Evolutionary conservation across 2,888 invertebrate species (phyloP), one percentile per base, ranked within the genome.

Genomic region (Andrena dorsata): DNA sequence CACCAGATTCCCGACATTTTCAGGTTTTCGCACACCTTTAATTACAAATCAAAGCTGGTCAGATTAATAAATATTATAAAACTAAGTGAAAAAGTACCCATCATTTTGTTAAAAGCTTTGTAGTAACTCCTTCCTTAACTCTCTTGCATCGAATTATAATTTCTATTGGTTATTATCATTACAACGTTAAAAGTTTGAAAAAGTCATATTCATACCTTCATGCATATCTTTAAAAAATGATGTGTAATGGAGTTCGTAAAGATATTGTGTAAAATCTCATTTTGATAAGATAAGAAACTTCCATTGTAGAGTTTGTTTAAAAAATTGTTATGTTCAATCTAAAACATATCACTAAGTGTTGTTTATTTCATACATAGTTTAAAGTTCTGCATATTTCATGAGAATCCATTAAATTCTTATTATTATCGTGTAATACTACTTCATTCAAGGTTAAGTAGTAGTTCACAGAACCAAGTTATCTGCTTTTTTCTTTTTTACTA

Each of bases 391-490:
- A 61, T 61, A 35, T 10, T 56, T 56, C 23, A 56, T 1, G 10
- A 23, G 23, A 20, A 56, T 8, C 23, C 20, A 26, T 56, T 56
- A 26, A 56, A 56, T 56, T 56, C 10, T 63, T n/a, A 63, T 30
- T 13, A 41, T 49, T 10, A 32, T 7, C 32, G 5, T 51, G 1
- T 26, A 64, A 30, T 66, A 28, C 51, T 7, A 70, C 2, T 51
- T 61, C 10, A 20, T 76, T 41, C 30, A 49, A 20, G 47, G 20
- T 56, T 26, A 51, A 69, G 41, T 16, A 60, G 16, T 75, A 49
- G 8, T 60, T 76, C 66, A 47, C 23, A 61, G 6, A 35, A 77
- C 73, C 0, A 74, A 35, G 63, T 79, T 82, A 83, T 86, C 53
- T 82, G 16, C 68, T 35, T 58, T 76, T 76, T 64, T 71, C 20